These are phyloP conservation scores for Volucella zonaria DNA, from an alignment of 2,888 invertebrate species.

Conservation along the genomic window DNA sequence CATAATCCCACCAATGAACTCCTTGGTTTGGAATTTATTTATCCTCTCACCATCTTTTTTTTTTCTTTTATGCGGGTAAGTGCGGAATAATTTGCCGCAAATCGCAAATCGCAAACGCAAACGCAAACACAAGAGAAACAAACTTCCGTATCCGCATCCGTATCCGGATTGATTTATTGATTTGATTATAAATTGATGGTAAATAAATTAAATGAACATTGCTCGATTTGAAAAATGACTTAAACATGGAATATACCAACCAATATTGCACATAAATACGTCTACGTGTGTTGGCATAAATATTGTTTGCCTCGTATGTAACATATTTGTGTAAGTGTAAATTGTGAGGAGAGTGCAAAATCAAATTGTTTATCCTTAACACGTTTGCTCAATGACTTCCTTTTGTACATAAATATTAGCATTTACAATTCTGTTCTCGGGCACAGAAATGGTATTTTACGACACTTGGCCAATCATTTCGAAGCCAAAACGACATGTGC, in stretches of 20 bases:
- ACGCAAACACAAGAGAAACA: neutral
- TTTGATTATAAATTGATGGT: constrained; percentile 68
- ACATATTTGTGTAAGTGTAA: neutral
- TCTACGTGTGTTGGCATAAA: neutral
- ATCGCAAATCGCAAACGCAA: too few species aligned
- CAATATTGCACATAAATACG: neutral
- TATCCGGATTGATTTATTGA: constrained; percentile 66
- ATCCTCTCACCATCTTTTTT: too few species aligned
- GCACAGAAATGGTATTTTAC: constrained; percentile 44
- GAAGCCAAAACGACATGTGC: constrained; percentile 44
- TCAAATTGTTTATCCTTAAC: constrained; percentile 38
- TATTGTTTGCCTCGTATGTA: neutral
- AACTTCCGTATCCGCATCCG: constrained; percentile 6
- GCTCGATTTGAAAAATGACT: constrained; percentile 67
- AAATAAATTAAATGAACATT: constrained; percentile 72
- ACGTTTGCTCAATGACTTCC: constrained; percentile 43
- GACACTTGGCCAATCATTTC: constrained; percentile 66
- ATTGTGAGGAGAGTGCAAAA: constrained; percentile 7
- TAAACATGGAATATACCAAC: constrained; percentile 15
- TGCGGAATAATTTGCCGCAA: too few species aligned
- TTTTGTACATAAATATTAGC: constrained; percentile 40
- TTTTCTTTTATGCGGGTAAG: too few species aligned
- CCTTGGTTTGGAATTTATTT: too few species aligned
- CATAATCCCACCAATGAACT: too few species aligned
- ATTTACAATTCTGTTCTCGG: constrained; percentile 34